Evolutionary conservation across 2,888 invertebrate species (phyloP).

Genomic region (Phymatocera aterrima): DNA sequence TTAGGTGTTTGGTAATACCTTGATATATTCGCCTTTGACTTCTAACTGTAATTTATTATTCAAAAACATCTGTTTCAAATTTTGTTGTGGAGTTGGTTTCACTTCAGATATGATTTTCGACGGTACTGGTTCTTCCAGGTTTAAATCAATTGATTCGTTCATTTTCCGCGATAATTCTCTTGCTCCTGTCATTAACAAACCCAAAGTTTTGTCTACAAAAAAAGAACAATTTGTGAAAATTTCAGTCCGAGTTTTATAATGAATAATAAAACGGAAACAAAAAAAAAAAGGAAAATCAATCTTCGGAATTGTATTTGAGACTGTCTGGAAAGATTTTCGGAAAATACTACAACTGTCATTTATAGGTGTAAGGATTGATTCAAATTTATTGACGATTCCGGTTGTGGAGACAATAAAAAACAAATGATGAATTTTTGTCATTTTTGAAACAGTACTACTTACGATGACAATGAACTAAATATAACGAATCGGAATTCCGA

Average conservation of each 20-base stretch:
- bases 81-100: slow-evolving; percentile 39
- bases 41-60: slow-evolving; percentile 60
- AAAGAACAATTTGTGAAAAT: slow-evolving; percentile 18
- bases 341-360: not conserved
- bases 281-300: not conserved
- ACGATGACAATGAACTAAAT: too few species aligned
- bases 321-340: not conserved
- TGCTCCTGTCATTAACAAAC: slow-evolving; percentile 61
- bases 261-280: not conserved
- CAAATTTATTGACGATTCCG: not conserved
- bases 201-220: slow-evolving; percentile 61
- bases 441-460: not conserved
- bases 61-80: slow-evolving; percentile 63
- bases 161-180: slow-evolving; percentile 56
- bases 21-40: slow-evolving; percentile 53
- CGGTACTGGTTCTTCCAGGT: slow-evolving; percentile 45
- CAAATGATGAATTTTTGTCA: not conserved
- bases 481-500: not conserved
- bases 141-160: slow-evolving; percentile 49
- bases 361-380: not conserved
- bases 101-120: slow-evolving; percentile 2
- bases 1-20: slow-evolving; percentile 50
- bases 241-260: too few species aligned
- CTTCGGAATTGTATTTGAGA: not conserved
- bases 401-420: not conserved